Conservation (phyloP, 2,797 vertebrate genomes). For the Gastrophryne carolinensis region DNA sequence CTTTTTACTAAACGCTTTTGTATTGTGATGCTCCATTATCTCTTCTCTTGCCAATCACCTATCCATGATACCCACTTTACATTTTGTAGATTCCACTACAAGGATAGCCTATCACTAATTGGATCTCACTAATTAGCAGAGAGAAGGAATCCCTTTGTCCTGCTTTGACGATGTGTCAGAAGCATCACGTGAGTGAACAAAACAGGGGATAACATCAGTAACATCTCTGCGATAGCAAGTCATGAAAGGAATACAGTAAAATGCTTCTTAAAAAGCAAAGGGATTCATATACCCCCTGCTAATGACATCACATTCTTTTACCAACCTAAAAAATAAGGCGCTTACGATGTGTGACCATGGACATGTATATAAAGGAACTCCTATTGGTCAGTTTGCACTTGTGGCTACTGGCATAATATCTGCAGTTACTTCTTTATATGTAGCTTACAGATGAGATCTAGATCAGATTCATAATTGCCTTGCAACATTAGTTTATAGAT, state of each 20-base stretch:
- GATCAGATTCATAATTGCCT: no score
- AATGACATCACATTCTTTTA: background rate
- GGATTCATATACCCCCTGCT: background rate
- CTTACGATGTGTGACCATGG: background rate
- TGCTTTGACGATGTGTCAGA: constrained; percentile 1
- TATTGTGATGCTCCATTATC: background rate
- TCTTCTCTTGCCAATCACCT: background rate
- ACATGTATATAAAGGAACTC: background rate
- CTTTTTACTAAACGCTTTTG: background rate
- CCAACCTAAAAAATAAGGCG: background rate
- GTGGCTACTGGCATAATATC: no score
- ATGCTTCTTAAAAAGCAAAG: background rate
- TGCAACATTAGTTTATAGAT: no score
- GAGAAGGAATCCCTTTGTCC: background rate
- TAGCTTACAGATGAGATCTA: no score
- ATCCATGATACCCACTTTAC: background rate
- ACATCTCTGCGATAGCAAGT: background rate
- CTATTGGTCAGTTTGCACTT: no score
- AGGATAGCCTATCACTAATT: constrained; percentile 12
- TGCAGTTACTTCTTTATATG: no score
- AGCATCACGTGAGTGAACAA: background rate
- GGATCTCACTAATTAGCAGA: constrained; percentile 30
- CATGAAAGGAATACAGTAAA: background rate
- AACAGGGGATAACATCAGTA: background rate
- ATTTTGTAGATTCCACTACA: constrained; percentile 2